Base-by-base conservation (phyloP, 2,113 vertebrate genomes). In the Crotalus helleri region DNA sequence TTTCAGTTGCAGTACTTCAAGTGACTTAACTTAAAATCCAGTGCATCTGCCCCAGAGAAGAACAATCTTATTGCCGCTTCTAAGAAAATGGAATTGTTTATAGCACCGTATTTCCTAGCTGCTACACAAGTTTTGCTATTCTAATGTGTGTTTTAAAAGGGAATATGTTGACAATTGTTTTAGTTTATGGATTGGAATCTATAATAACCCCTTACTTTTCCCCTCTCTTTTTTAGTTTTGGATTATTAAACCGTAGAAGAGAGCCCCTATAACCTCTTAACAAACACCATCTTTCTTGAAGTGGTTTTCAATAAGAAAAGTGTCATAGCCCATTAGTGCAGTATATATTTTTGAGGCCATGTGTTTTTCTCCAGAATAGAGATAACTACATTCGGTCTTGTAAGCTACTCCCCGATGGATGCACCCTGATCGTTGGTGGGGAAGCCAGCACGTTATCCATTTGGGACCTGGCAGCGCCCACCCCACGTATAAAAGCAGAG, bases 371-470 rank as follows among this genome's bases (percentile, higher is more conserved):
- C 96, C 98, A 99, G 99, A 99, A 99, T 97, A 98, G 99, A 97
- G 99, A 99, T 97, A 99, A 99, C 98, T 99, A 99, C 97, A 99
- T 99, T 97, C 98, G 98, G 94, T 98, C 98, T 92, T 98, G 98
- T 97, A 98, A 98, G 97, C 95, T 98, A 94, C 97, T 98, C 12
- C 98, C 98, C 29, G 98, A 98, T 95, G 98, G 98, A 94, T 98
- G 98, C 94, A 98, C 98, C 53, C 98, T 98, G 2, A 98, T 98
- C 0, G 98, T 98, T 90, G 98, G 99, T 0, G 99, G 99, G 4
- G 99, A 99, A 97, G 99, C 99, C 96, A 99, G 99, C 97, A 99
- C 99, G 3, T 96, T 99, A 97, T 99, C 99, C 97, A 99, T 99
- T 94, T 99, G 99, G 99, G 99, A 99, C 97, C 97, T 99, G 97